Percentiles rank a stretch among this genome's conserved stretches.
These are phyloP conservation scores for Hirudo medicinalis DNA, from an alignment of 1,140 invertebrate species.

Conservation along the genomic window DNA sequence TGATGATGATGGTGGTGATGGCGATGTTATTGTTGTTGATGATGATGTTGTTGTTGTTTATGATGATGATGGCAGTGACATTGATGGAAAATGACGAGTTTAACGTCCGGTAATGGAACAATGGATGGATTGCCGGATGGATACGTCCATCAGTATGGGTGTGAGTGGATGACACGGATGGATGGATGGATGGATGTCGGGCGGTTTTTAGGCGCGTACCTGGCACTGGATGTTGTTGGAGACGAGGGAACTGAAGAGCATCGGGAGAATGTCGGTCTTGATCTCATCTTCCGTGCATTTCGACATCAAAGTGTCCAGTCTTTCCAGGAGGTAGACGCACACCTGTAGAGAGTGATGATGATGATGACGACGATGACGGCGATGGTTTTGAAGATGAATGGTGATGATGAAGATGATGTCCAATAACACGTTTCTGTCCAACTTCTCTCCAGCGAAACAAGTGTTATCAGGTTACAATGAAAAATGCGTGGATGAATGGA, in stretches of 20 bases:
- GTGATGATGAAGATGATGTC: too few species aligned
- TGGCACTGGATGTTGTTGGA: conserved; percentile 80
- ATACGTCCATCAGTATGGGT: too few species aligned
- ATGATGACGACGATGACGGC: too few species aligned
- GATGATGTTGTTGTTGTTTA: background rate
- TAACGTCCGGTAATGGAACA: too few species aligned
- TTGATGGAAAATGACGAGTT: background rate
- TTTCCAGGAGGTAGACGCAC: conserved; percentile 76
- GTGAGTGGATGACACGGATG: too few species aligned
- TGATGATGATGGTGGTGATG: background rate
- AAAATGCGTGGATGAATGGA: too few species aligned
- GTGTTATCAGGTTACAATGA: too few species aligned
- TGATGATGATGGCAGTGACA: conserved; percentile 2
- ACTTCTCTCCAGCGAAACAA: too few species aligned
- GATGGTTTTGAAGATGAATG: too few species aligned
- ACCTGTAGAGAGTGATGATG: conserved; percentile 49
- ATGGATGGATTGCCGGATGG: too few species aligned
- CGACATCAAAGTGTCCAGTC: conserved; percentile 73
- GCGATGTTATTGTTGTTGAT: background rate
- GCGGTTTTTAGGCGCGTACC: conserved; percentile 44
- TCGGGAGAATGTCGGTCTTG: conserved; percentile 63
- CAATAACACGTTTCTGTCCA: too few species aligned
- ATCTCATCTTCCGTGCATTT: conserved; percentile 72
- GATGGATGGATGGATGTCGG: conserved; percentile 26
- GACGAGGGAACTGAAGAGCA: conserved; percentile 76